Base-by-base conservation (phyloP, 1,140 invertebrate genomes). In the Megalopta genalis region DNA sequence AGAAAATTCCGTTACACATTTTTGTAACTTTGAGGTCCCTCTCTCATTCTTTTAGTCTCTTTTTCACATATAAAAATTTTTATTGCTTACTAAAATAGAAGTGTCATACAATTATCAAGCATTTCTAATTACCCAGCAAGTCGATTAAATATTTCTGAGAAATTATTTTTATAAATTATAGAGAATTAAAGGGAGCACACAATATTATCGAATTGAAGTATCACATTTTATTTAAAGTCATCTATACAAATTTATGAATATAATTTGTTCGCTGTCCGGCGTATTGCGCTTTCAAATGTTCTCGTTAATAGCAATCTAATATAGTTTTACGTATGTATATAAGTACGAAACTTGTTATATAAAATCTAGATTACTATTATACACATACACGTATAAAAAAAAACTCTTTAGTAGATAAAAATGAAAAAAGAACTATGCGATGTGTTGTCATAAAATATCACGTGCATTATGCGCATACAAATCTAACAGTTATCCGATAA, bases 221-320 rank as follows among this genome's bases (percentile, higher is more conserved):
- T 77, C 52, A 69, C 74, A 70, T 62, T 77, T 77, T 77, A 77
- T 69, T 77, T 25, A 14, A 67, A 76, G 46, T 69, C 39, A 49
- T 60, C 2, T 60, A 23, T 46, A 46, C 21, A 39, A 4, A 12
- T 9, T 57, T 57, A 59, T n/a, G 57, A 59, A 59, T 27, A 59
- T 25, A 32, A 32, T 32, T 32, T 32, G 32, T 32, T 32, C 32
- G 32, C 32, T 32, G 32, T 32, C 4, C 32, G 32, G 32, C 32
- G 4, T 32, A 4, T 66, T 46, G 7, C 10, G 23, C 10, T 65
- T 25, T 18, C n/a, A 12, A 7, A 16, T 42, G 10, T 46, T 25
- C 12, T 60, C 21, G 18, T 5, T 75, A 42, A 6, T n/a, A 66
- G 54, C 39, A 42, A 57, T 39, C 10, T 18, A 16, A 52, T n/a